Base-by-base conservation (phyloP, 2,888 invertebrate genomes). In the Drosophila prostipennis region DNA sequence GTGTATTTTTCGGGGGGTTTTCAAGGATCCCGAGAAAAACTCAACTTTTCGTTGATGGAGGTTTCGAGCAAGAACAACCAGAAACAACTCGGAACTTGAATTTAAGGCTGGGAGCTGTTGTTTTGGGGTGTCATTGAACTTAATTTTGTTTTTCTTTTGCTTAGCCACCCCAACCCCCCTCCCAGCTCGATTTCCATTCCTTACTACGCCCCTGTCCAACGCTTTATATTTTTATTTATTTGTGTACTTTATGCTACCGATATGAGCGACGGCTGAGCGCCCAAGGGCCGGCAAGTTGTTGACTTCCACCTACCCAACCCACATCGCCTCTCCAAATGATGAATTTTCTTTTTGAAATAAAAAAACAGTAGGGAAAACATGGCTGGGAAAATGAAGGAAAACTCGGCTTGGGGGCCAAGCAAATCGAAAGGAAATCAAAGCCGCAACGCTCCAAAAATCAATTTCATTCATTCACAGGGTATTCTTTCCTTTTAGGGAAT, bases 101-200 rank as follows among this genome's bases (percentile, higher is more conserved):
- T 54, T 65, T 54, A 34, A 46, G 45, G 77, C 77, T 71, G 43
- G 54, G 75, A 64, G 55, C 59, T 71, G 64, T 65, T 78, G 72
- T 73, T 73, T 73, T 67, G 59, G 80, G 76, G 79, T 83, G 82
- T 83, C 82, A 86, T 83, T 86, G 82, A 83, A 83, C 84, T 74
- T 65, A 76, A 86, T 86, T 71, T 77, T 85, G 75, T 82, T 85
- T 72, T 71, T 64, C 68, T 59, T 71, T 51, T 42, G 48, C 64
- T 60, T 54, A 46, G 36, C 55, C 55, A 56, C 48, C 19, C 48
- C 52, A 29, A 7, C 7, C 29, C 29, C 29, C 29, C 26, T 26
- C 14, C 40, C 40, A 39, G n/a, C n/a, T 2, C 39, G 45, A 14
- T 29, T 14, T 10, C 14, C 45, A n/a, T 29, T 14, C 29, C 39